Evolutionary conservation across 2,888 invertebrate genomes (phyloP), one percentile per base, ranked within the genome.

Genomic region (Entomobrya multifasciata): DNA sequence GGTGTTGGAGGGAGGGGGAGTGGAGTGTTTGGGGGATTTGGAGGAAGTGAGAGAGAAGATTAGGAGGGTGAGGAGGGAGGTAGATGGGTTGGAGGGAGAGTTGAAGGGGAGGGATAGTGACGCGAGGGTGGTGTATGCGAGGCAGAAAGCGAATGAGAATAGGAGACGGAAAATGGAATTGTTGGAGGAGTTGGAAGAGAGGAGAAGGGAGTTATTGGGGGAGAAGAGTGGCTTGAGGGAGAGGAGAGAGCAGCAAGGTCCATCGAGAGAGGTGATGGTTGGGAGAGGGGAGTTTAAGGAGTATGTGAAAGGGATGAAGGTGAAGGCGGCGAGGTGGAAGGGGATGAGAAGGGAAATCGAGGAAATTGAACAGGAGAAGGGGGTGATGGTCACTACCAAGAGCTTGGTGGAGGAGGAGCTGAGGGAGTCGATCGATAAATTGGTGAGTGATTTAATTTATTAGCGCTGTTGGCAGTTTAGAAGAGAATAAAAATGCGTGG

Each of bases 221-320:
- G n/a, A 62, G 13, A 76, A 81, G 20, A 86, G 70, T 41, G 13
- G 41, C 17, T 41, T 79, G 13, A 17, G 78, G 15, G 78, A 67
- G 22, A 78, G 60, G 30, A 57, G 78, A 2, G 78, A 78, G 3
- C 60, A 36, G 15, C 27, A 62, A 20, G 77, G 44, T 47, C 81
- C 70, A 3, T 74, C 74, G 0, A 78, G 85, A 10, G 30, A 79
- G 30, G 78, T 78, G 10, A 79, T 78, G 15, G 30, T 85, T 25
- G 79, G 78, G 8, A 72, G 15, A 13, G 27, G 85, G 17, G 96
- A 97, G 93, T 95, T 97, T 92, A 97, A 97, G 92, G 95, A 95
- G 90, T 97, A 97, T 92, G 96, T 97, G 22, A 95, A 95, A 91
- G 95, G 95, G 90, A 93, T 97, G 89, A 94, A 97, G 85, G 95